These are phyloP conservation scores for Odobenus rosmarus DNA, from an alignment of 2,113 vertebrate genomes.

Conservation along the genomic window DNA sequence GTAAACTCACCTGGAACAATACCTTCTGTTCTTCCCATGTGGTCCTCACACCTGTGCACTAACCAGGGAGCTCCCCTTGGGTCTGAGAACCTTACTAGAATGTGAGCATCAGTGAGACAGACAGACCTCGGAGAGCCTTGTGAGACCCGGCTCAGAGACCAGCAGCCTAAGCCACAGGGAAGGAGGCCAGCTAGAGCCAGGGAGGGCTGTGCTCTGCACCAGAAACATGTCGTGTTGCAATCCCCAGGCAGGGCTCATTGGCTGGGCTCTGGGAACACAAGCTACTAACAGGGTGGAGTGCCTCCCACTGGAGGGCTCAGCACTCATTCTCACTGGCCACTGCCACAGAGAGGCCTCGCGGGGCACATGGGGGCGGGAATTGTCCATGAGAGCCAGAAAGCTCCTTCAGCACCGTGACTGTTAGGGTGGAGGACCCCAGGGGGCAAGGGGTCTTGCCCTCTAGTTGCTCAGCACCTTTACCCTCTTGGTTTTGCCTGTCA, in stretches of 20 bases:
- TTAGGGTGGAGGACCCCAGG: fast-evolving
- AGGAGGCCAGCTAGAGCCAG: background rate
- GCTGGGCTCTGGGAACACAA: background rate
- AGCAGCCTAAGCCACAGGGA: background rate
- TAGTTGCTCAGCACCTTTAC: background rate
- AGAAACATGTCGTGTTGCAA: background rate
- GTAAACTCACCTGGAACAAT: fast-evolving
- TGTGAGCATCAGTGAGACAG: fast-evolving
- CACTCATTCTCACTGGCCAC: fast-evolving
- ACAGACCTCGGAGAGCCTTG: background rate
- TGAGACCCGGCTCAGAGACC: background rate
- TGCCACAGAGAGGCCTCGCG: background rate
- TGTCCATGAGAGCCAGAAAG: background rate
- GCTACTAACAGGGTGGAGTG: fast-evolving
- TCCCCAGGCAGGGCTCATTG: fast-evolving
- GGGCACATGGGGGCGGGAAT: fast-evolving
- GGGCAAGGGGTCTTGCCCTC: background rate
- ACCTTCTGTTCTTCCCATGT: background rate
- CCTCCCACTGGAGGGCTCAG: fast-evolving
- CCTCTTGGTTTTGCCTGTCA: background rate
- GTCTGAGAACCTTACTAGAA: background rate
- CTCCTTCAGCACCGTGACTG: fast-evolving
- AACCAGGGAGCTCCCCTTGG: background rate
- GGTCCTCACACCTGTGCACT: background rate
- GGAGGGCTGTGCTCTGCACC: background rate